Percentiles rank a stretch among this genome's conserved stretches.
Conservation (phyloP, 1,140 invertebrate genomes). For the Archegozetes longisetosus region DNA sequence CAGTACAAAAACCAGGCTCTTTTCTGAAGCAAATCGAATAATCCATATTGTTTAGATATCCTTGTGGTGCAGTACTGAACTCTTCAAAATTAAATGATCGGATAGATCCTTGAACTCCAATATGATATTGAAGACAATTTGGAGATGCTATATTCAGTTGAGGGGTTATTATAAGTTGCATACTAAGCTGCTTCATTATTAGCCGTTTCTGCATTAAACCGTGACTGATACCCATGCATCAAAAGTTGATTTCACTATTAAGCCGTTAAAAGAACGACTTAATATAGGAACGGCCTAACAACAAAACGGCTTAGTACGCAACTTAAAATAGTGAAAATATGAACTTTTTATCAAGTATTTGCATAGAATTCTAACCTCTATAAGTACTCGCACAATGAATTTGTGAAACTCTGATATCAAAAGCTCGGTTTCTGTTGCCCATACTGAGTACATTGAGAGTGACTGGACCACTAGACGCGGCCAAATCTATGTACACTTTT, state of each 20-base stretch:
- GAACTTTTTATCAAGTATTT: no score
- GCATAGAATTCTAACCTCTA: no score
- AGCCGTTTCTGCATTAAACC: no score
- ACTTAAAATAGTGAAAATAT: no score
- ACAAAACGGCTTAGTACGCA: no score
- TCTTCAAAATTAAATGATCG: conserved; percentile 43
- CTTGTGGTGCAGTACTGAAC: neutral
- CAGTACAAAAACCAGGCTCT: conserved; percentile 22
- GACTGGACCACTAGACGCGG: conserved; percentile 12
- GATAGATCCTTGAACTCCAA: conserved; percentile 41
- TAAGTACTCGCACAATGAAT: conserved; percentile 23
- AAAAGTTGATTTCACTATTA: no score
- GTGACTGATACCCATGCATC: no score
- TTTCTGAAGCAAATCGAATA: conserved; percentile 25
- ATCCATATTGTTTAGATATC: conserved; percentile 38
- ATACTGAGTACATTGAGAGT: conserved; percentile 33
- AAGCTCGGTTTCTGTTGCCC: conserved; percentile 17
- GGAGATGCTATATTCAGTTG: conserved; percentile 38
- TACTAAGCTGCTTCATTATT: neutral
- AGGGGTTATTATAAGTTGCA: neutral
- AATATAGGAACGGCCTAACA: no score
- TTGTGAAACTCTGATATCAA: conserved; percentile 19
- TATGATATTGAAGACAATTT: conserved; percentile 62
- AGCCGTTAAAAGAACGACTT: no score
- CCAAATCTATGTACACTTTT: conserved; percentile 46